Conservation (phyloP, 2,888 invertebrate genomes). For the Teleogryllus oceanicus region DNA sequence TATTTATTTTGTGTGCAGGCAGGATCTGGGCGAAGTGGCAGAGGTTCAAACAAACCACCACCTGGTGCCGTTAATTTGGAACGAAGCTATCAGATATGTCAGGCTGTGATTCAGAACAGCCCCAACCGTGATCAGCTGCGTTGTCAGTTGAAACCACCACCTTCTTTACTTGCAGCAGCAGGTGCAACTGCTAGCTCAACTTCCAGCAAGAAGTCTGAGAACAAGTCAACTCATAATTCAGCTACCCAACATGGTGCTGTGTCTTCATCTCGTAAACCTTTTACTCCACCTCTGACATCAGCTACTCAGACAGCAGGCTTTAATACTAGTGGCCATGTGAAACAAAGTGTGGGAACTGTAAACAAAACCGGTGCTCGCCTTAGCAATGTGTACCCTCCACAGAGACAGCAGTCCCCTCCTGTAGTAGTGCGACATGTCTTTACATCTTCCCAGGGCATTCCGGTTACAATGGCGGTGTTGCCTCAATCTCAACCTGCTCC, state of each 20-base stretch:
- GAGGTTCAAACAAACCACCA: constrained; percentile 66
- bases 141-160: constrained; percentile 81
- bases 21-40: constrained; percentile 35
- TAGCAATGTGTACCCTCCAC: constrained; percentile 26
- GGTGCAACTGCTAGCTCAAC: constrained; percentile 38
- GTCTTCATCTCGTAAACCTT: constrained; percentile 39
- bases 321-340: constrained; percentile 30
- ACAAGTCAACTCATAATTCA: constrained; percentile 39
- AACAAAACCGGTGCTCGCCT: constrained; percentile 38
- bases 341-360: constrained; percentile 47
- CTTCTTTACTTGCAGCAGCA: constrained; percentile 62
- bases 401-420: constrained; percentile 57
- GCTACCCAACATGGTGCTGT: background rate
- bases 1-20: background rate
- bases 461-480: constrained; percentile 56
- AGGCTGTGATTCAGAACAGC: constrained; percentile 82
- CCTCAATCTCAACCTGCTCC: constrained; percentile 48
- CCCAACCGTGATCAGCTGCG: constrained; percentile 84
- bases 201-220: constrained; percentile 45
- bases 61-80: constrained; percentile 90
- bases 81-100: constrained; percentile 89
- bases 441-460: constrained; percentile 55
- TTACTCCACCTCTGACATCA: constrained; percentile 47
- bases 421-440: constrained; percentile 62
- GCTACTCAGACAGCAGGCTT: constrained; percentile 39